These are phyloP conservation scores for Pentamera pediparva DNA, from an alignment of 53 echinoderm and acorn worm genomes.

Conservation along the genomic window DNA sequence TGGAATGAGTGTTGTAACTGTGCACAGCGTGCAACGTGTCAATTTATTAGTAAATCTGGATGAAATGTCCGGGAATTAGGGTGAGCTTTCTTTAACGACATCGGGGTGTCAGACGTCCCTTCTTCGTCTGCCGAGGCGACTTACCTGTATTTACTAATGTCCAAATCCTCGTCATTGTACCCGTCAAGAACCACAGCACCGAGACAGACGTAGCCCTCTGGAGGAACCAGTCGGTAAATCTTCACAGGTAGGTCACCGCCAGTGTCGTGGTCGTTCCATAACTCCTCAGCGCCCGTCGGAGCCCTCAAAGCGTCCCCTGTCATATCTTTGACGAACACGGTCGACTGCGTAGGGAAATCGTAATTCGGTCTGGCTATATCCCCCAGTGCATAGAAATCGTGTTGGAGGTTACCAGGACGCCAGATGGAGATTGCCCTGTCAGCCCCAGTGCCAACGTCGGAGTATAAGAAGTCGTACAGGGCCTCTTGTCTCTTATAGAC, in stretches of 20 bases:
- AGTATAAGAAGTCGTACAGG: not conserved
- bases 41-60: no score
- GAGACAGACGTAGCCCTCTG: not conserved
- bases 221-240: not conserved
- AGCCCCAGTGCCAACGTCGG: not conserved
- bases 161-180: not conserved
- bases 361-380: not conserved
- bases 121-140: no score
- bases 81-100: no score
- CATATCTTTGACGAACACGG: not conserved
- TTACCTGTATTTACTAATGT: not conserved
- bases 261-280: not conserved
- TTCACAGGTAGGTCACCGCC: not conserved
- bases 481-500: not conserved
- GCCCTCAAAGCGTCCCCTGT: not conserved
- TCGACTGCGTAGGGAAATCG: not conserved
- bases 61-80: no score
- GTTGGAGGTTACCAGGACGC: not conserved
- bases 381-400: not conserved
- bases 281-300: not conserved
- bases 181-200: not conserved
- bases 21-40: no score
- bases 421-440: not conserved
- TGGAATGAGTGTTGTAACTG: no score
- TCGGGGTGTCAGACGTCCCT: no score